Conservation (phyloP, 2,113 vertebrate genomes). For the Oryzias celebensis region DNA sequence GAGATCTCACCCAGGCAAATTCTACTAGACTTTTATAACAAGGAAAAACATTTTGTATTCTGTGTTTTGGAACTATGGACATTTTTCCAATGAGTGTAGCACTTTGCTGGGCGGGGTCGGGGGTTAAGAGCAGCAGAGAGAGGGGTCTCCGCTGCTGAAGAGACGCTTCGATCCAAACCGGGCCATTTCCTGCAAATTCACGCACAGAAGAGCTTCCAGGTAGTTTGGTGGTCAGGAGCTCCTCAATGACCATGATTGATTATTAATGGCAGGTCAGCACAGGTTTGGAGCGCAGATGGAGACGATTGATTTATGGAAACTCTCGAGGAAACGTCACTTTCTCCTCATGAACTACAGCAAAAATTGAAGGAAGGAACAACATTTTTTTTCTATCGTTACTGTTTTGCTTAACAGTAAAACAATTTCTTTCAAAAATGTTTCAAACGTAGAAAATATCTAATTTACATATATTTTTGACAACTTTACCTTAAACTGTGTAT, state of each 20-base stretch:
- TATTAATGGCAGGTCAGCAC: constrained; percentile 76
- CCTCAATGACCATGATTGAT: constrained; percentile 65
- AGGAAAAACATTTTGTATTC: too few relatives aligned
- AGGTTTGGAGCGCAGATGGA: constrained; percentile 68
- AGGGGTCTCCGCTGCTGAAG: constrained; percentile 53
- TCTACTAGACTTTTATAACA: too few relatives aligned
- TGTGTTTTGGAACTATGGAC: too few relatives aligned
- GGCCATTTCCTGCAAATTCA: constrained; percentile 73
- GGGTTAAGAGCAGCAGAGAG: constrained; percentile 70
- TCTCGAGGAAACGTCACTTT: constrained; percentile 16
- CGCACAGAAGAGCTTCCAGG: constrained; percentile 64
- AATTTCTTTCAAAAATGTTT: too few relatives aligned
- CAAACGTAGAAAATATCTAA: too few relatives aligned
- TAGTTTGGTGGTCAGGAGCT: constrained; percentile 70
- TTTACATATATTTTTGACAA: too few relatives aligned
- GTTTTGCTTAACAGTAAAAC: too few relatives aligned
- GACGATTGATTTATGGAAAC: constrained; percentile 70
- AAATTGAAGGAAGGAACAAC: too few relatives aligned
- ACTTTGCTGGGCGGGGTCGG: constrained; percentile 64
- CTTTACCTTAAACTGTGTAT: too few relatives aligned
- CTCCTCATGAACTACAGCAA: too few relatives aligned
- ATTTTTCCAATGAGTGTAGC: constrained; percentile 56
- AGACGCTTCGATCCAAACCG: constrained; percentile 54
- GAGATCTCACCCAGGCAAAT: too few relatives aligned
- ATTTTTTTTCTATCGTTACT: too few relatives aligned